Conservation (phyloP, 2,797 vertebrate species). For the Centroberyx gerrardi region DNA sequence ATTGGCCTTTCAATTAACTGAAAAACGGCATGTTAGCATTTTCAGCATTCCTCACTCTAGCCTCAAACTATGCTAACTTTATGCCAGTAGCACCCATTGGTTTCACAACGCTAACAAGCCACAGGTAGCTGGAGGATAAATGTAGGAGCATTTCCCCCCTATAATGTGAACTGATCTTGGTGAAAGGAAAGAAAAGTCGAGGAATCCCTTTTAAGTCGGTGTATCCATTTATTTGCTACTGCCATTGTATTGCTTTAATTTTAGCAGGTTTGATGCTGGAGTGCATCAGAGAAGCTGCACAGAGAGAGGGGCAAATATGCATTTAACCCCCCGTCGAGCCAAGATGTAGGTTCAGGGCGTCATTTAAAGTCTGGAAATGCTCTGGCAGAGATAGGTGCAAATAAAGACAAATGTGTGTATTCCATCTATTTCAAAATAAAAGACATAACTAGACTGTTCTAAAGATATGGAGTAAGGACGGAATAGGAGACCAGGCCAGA, state of each 20-base stretch:
- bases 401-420: neutral
- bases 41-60: neutral
- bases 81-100: neutral
- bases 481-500: conserved; percentile 5
- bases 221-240: neutral
- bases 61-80: neutral
- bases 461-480: neutral
- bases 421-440: conserved; percentile 1
- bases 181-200: neutral
- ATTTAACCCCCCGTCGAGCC: neutral
- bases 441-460: conserved; percentile 17
- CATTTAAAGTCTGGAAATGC: conserved; percentile 12
- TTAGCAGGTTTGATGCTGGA: neutral
- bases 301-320: neutral
- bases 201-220: neutral
- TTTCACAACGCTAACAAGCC: conserved; percentile 8
- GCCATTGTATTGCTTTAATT: neutral
- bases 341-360: conserved; percentile 11
- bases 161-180: neutral
- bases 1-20: neutral
- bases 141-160: neutral
- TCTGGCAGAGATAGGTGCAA: neutral
- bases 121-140: neutral
- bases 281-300: conserved; percentile 3
- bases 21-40: neutral